These are phyloP conservation scores for Hoplodrina blanda DNA, from an alignment of 2,888 invertebrate genomes.

Conservation along the genomic window DNA sequence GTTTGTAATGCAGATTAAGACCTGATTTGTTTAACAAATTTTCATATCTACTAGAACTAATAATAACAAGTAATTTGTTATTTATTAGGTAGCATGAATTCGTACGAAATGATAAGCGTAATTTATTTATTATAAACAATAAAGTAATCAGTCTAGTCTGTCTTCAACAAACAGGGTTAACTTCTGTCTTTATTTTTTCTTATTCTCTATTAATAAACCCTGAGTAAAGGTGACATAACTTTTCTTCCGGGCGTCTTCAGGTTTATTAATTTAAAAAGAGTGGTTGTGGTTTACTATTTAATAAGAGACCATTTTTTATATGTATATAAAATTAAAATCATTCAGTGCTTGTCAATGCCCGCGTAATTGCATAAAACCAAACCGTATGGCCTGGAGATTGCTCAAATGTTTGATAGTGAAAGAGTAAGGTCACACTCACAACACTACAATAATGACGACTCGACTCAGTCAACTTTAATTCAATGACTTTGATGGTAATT, in stretches of 20 bases:
- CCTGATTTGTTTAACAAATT: slow-evolving; percentile 24
- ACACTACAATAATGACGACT: slow-evolving; percentile 5
- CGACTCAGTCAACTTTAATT: slow-evolving; percentile 30
- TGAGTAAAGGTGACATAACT: background rate
- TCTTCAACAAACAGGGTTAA: background rate
- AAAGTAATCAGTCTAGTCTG: background rate
- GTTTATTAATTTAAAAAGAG: background rate
- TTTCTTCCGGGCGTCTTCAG: background rate
- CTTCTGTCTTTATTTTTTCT: background rate
- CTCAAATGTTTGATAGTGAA: slow-evolving; percentile 10
- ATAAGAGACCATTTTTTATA: too few relatives aligned
- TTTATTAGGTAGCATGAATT: slow-evolving; percentile 22
- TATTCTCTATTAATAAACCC: background rate
- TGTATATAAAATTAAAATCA: background rate
- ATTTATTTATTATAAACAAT: slow-evolving; percentile 5
- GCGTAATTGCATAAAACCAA: slow-evolving; percentile 1
- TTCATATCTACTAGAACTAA: slow-evolving; percentile 22
- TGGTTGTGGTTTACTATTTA: background rate
- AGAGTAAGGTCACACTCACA: slow-evolving; percentile 27
- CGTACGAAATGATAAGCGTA: slow-evolving; percentile 23
- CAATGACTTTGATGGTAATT: slow-evolving; percentile 44
- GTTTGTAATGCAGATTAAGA: slow-evolving; percentile 50
- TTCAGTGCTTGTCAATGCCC: background rate
- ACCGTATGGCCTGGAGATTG: background rate
- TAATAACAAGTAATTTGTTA: slow-evolving; percentile 16